These are phyloP conservation scores for Xiphophorus hellerii DNA, from an alignment of 2,113 vertebrate genomes.

Conservation along the genomic window DNA sequence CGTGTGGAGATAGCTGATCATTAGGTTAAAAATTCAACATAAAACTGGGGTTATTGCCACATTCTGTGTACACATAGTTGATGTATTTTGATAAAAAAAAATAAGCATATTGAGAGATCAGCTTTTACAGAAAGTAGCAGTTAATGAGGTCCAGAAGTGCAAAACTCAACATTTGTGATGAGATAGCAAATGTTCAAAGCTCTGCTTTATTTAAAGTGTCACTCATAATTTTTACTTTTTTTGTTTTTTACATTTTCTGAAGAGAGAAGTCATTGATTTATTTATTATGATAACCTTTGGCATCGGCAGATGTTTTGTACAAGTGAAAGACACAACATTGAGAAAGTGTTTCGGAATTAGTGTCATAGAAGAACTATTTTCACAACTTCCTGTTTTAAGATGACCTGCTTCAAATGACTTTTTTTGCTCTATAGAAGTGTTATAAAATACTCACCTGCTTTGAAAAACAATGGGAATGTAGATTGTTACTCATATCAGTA, in stretches of 20 bases:
- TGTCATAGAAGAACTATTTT: background rate
- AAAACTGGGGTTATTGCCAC: background rate
- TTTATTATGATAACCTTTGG: background rate
- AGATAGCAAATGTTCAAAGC: background rate
- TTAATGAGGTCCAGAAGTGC: background rate
- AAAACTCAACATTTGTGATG: background rate
- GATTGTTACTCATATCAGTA: no score
- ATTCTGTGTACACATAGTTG: background rate
- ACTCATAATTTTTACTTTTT: no score
- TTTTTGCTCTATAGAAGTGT: background rate
- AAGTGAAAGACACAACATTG: background rate
- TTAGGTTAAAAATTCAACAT: background rate
- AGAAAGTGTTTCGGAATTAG: no score
- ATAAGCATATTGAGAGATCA: background rate
- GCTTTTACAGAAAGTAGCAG: background rate
- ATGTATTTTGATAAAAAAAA: background rate
- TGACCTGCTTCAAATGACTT: background rate
- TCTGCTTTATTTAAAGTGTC: background rate
- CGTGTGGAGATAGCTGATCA: background rate
- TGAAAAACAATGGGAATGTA: background rate
- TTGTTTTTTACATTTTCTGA: background rate
- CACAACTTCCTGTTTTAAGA: background rate
- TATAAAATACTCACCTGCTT: background rate
- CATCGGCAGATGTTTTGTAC: background rate
- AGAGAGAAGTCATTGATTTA: background rate